Evolutionary conservation across 2,113 vertebrate genomes (phyloP).

Genomic region (Scophthalmus maximus): DNA sequence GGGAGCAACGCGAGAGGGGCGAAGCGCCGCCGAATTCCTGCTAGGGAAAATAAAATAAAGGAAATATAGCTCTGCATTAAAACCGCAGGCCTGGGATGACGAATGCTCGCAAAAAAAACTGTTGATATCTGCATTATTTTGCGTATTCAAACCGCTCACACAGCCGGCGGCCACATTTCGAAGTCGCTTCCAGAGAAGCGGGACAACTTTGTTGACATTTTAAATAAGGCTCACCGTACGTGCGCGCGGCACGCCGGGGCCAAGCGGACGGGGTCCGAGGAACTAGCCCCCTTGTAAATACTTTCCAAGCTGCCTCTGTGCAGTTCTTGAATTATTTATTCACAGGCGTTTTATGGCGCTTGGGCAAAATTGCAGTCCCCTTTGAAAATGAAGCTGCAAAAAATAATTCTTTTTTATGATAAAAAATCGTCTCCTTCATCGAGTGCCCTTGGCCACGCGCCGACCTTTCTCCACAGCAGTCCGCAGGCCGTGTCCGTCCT

Average conservation of each 20-base stretch:
- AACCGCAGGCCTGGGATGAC: constrained; percentile 63
- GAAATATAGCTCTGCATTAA: constrained; percentile 64
- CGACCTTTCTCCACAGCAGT: constrained; percentile 49
- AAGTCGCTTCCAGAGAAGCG: constrained; percentile 33
- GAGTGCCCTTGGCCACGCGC: constrained; percentile 37
- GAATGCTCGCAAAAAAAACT: constrained; percentile 62
- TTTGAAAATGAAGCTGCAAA: constrained; percentile 62
- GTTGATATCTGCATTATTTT: constrained; percentile 74
- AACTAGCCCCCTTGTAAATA: constrained; percentile 68
- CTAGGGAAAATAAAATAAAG: constrained; percentile 74
- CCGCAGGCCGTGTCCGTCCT: constrained; percentile 10
- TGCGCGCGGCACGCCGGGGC: constrained; percentile 32
- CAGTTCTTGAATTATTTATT: constrained; percentile 77
- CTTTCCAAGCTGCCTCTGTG: constrained; percentile 74
- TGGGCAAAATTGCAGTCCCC: constrained; percentile 65
- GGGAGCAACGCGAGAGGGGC: constrained; percentile 30
- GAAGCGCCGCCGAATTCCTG: constrained; percentile 49
- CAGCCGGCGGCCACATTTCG: constrained; percentile 35
- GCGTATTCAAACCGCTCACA: constrained; percentile 51
- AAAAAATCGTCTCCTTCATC: constrained; percentile 68
- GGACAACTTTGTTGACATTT: constrained; percentile 68
- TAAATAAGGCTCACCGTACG: constrained; percentile 51
- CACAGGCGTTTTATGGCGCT: constrained; percentile 67
- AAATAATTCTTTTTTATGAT: constrained; percentile 42
- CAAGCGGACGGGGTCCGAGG: constrained; percentile 32